phyloP scores from a whole-genome alignment of 2,888 invertebrate species.

The Helicoverpa assulta region DNA sequence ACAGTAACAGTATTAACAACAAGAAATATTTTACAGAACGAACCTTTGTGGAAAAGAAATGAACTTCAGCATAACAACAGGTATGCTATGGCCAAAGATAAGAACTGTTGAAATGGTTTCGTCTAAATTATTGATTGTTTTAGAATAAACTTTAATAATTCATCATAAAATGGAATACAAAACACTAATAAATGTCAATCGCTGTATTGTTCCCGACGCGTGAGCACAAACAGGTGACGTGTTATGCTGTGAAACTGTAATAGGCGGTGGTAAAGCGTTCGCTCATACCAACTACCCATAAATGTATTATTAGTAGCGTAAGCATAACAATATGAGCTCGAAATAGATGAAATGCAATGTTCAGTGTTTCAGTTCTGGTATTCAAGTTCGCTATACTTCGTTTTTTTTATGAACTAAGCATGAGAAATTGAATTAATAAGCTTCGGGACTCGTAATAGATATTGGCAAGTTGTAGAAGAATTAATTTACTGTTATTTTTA shows the following conservation, averaged over 20 bases:
- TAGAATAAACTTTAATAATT: conserved; percentile 38
- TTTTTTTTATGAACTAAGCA: conserved; percentile 59
- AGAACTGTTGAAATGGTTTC: conserved; percentile 16
- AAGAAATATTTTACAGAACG: too few relatives aligned
- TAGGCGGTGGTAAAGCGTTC: conserved; percentile 50
- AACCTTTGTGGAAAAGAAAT: background rate
- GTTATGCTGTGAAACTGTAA: conserved; percentile 52
- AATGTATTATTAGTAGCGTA: conserved; percentile 81
- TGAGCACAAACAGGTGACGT: conserved; percentile 57
- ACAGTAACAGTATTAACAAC: too few relatives aligned
- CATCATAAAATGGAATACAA: conserved; percentile 59
- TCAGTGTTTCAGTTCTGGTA: conserved; percentile 65
- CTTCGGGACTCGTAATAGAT: conserved; percentile 65
- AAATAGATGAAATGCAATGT: conserved; percentile 77
- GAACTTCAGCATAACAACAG: background rate
- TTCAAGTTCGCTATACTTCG: conserved; percentile 55
- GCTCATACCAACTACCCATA: conserved; percentile 65
- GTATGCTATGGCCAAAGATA: background rate
- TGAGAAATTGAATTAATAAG: conserved; percentile 73
- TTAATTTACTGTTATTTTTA: conserved; percentile 54
- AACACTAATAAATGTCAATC: conserved; percentile 74
- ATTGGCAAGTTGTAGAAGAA: conserved; percentile 52
- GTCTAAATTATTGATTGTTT: conserved; percentile 47
- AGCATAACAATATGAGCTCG: conserved; percentile 76
- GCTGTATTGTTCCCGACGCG: conserved; percentile 78